Evolutionary conservation across 1,140 invertebrate species (phyloP).

Genomic region (Antheraea pernyi): DNA sequence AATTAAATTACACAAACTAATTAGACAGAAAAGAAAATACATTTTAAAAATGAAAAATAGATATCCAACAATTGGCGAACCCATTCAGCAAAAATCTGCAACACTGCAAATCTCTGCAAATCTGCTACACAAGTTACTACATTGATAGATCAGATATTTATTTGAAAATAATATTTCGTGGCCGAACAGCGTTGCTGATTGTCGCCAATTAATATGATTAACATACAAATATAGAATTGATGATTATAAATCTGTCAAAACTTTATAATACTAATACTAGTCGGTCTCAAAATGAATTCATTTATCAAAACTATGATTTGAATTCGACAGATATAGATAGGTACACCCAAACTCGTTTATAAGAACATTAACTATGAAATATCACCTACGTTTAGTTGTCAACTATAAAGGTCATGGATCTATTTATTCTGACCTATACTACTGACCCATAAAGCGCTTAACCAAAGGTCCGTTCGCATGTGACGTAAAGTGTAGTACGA

Average conservation of each 20-base stretch:
- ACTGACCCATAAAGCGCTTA: constrained; percentile 12
- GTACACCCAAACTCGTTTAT: neutral
- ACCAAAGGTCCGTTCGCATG: constrained; percentile 4
- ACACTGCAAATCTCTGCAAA: too few species aligned
- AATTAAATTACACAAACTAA: too few species aligned
- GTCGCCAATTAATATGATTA: neutral
- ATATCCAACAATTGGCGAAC: too few species aligned
- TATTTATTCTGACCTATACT: constrained; percentile 14
- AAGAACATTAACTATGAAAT: neutral
- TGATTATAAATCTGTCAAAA: neutral
- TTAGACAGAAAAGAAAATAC: too few species aligned
- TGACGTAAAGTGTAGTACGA: neutral
- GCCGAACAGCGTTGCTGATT: neutral
- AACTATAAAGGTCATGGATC: constrained; percentile 1
- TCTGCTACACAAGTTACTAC: too few species aligned
- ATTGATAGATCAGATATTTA: neutral
- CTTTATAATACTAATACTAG: neutral
- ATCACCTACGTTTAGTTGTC: constrained; percentile 1
- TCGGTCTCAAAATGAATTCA: neutral
- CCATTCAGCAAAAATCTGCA: too few species aligned
- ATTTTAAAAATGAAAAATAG: too few species aligned
- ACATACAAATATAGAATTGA: neutral
- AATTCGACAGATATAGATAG: neutral
- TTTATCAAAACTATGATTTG: neutral
- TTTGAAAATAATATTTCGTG: neutral